Conservation (phyloP, 2,113 vertebrate species). For the Ginglymostoma cirratum region DNA sequence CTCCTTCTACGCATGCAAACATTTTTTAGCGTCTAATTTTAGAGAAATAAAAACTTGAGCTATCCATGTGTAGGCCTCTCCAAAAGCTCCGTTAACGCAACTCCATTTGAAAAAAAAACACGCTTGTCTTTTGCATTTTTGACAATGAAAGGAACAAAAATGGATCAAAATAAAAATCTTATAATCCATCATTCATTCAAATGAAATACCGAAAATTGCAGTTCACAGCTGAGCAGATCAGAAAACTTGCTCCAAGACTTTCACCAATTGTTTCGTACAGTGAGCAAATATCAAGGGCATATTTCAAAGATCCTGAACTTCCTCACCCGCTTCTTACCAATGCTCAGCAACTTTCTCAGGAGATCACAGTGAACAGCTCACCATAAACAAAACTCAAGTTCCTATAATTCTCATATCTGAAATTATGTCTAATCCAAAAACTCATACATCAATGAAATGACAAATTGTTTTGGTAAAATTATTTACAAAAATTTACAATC, state of each 20-base stretch:
- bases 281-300: background rate
- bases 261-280: background rate
- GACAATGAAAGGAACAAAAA: too few relatives aligned
- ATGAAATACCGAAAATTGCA: background rate
- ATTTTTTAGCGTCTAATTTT: too few relatives aligned
- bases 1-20: too few relatives aligned
- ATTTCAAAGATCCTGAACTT: background rate
- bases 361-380: background rate
- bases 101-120: too few relatives aligned
- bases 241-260: background rate
- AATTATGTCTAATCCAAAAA: too few relatives aligned
- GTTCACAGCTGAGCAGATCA: background rate
- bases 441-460: background rate
- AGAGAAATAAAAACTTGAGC: too few relatives aligned
- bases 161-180: too few relatives aligned
- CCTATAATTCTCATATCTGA: too few relatives aligned
- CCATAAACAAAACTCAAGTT: background rate
- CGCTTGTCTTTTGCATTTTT: too few relatives aligned
- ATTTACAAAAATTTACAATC: background rate
- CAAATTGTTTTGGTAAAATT: background rate
- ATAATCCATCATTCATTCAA: background rate
- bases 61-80: too few relatives aligned
- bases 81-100: too few relatives aligned
- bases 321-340: background rate
- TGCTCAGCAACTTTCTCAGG: background rate